Base-by-base conservation (phyloP, 2,888 invertebrate genomes). In the Agrochola litura region DNA sequence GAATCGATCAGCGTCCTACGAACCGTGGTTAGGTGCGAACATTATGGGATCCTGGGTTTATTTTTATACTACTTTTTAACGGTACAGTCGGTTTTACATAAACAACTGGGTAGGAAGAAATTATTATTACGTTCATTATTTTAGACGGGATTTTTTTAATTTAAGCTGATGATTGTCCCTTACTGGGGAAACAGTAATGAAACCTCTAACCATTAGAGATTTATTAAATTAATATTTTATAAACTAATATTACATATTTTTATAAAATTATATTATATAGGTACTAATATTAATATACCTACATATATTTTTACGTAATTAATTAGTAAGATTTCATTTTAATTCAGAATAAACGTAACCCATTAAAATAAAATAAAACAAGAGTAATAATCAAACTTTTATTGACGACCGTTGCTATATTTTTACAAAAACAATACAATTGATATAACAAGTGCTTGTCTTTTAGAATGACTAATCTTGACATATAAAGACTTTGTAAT, bases 1-100 rank as follows among this genome's bases (percentile, higher is more conserved):
- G 46, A 78, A 78, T 78, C 72, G 72, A 83, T 78, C 60, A 68
- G 60, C 10, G 19, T 16, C 16, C 64, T 46, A 22, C 19, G 78
- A 69, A 77, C 72, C 72, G 60, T 65, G 37, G 25, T 22, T 14
- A 67, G 79, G 81, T 69, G 72, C 41, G 41, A 61, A 68, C 41
- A 64, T 68, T 72, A 56, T 52, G n/a, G 43, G 19, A 66, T 25
- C 41, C 54, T 56, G 49, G 56, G n/a, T 65, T 69, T 81, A 83
- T 81, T 83, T 78, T 73, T 69, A 68, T n/a, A 41, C 43, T 2
- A 25, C 2, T 64, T 54, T 67, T 54, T 22, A 22, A 65, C 43
- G 22, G n/a, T n/a, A 4, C 8, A 16, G 25, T 43, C 6, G 46
- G 2, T 56, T 41, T 49, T 22, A 43, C 19, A 5, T 52, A 25